phyloP scores from a whole-genome alignment of 1,140 invertebrate genomes.

The Alviniconcha marisindica region DNA sequence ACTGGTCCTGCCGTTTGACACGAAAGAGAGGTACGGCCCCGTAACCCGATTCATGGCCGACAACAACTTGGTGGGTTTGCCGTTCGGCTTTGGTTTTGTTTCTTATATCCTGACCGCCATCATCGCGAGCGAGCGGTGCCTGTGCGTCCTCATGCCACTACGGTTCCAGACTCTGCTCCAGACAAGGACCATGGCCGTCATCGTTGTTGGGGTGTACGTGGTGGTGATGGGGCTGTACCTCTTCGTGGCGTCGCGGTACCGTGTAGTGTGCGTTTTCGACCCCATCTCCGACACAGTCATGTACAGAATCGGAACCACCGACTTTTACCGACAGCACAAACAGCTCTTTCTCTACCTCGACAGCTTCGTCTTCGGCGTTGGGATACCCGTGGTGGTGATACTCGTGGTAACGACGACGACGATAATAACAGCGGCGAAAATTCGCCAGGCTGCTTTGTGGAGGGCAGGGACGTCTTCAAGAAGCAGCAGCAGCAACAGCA shows the following conservation, averaged over 20 bases:
- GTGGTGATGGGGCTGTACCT: neutral
- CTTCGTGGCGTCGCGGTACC: neutral
- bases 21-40: neutral
- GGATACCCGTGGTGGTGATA: neutral
- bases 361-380: neutral
- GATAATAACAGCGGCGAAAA: neutral
- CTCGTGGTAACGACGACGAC: neutral
- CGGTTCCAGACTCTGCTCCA: neutral
- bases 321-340: neutral
- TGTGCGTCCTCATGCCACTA: slow-evolving; percentile 13
- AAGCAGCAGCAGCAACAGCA: too few relatives aligned
- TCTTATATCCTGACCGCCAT: slow-evolving; percentile 7
- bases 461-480: neutral
- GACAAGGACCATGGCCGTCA: slow-evolving; percentile 3
- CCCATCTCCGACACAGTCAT: neutral
- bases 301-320: neutral
- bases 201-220: neutral
- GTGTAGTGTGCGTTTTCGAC: neutral
- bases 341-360: neutral
- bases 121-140: slow-evolving; percentile 25
- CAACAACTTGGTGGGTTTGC: neutral
- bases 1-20: neutral
- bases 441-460: slow-evolving; percentile 7
- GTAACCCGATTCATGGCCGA: neutral
- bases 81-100: neutral